These are phyloP conservation scores for Cheiracanthium punctorium DNA, from an alignment of 2,888 invertebrate genomes.

Conservation along the genomic window DNA sequence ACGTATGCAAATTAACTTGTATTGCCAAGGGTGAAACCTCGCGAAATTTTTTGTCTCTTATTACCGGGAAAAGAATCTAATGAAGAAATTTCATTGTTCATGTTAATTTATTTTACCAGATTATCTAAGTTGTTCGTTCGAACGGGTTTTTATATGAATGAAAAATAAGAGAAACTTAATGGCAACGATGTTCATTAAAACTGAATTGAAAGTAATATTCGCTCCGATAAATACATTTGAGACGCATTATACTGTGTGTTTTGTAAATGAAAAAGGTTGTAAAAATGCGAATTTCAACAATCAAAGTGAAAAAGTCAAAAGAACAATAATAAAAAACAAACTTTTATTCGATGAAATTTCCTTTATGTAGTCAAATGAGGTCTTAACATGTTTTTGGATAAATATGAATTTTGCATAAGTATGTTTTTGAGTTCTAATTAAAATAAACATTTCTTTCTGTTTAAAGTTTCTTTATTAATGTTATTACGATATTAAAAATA, in stretches of 20 bases:
- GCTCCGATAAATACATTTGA: slow-evolving; percentile 9
- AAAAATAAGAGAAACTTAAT: slow-evolving; percentile 10
- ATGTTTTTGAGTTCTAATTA: not conserved
- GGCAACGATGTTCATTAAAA: slow-evolving; percentile 38
- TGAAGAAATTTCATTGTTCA: slow-evolving; percentile 49
- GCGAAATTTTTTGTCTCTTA: slow-evolving; percentile 24
- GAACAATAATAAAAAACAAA: too few species aligned
- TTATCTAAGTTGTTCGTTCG: slow-evolving; percentile 22
- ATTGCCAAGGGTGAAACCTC: slow-evolving; percentile 20
- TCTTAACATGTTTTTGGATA: slow-evolving; percentile 10
- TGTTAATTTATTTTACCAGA: slow-evolving; percentile 50
- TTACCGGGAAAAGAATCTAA: slow-evolving; percentile 24
- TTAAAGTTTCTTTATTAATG: slow-evolving; percentile 1
- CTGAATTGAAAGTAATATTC: slow-evolving; percentile 15
- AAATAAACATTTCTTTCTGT: not conserved
- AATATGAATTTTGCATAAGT: slow-evolving; percentile 7
- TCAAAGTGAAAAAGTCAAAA: slow-evolving; percentile 8
- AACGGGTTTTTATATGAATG: slow-evolving; percentile 22
- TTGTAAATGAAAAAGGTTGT: not conserved
- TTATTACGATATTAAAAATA: not conserved
- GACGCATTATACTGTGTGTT: not conserved
- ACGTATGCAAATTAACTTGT: slow-evolving; percentile 45
- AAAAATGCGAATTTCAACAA: not conserved
- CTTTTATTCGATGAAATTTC: not conserved
- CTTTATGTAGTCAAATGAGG: slow-evolving; percentile 7